These are phyloP conservation scores for Drosophila hamatofila DNA, from an alignment of 2,888 invertebrate species.

Conservation along the genomic window DNA sequence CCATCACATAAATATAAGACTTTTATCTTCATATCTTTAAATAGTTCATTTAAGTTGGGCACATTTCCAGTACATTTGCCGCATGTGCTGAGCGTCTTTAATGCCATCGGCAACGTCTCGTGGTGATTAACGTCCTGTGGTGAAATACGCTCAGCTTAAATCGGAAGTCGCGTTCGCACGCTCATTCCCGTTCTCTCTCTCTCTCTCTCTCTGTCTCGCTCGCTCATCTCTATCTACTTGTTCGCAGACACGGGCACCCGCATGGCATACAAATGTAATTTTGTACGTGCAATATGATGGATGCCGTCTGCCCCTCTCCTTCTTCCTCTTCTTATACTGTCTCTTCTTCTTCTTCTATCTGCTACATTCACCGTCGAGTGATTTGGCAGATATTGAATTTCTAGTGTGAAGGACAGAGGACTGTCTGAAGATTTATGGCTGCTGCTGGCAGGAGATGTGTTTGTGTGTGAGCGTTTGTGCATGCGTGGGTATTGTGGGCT, in stretches of 20 bases:
- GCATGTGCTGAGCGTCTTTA: no score
- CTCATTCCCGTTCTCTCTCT: not conserved
- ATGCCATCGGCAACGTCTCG: not conserved
- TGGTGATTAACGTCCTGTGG: slow-evolving; percentile 42
- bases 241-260: slow-evolving; percentile 35
- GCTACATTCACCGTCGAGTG: slow-evolving; percentile 36
- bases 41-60: not conserved
- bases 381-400: slow-evolving; percentile 61
- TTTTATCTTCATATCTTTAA: not conserved
- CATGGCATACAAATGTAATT: slow-evolving; percentile 55
- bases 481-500: slow-evolving; percentile 8
- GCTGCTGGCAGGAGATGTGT: slow-evolving; percentile 10
- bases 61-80: not conserved
- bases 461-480: not conserved
- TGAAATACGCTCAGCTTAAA: slow-evolving; percentile 34
- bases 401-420: slow-evolving; percentile 62
- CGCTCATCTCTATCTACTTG: not conserved
- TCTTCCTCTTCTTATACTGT: slow-evolving; percentile 1
- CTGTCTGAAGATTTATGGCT: slow-evolving; percentile 48
- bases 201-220: not conserved
- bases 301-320: slow-evolving; percentile 36
- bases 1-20: not conserved
- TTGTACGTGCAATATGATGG: slow-evolving; percentile 61
- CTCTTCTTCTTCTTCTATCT: slow-evolving; percentile 18
- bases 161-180: slow-evolving; percentile 37